Percentiles rank a stretch among this genome's conserved stretches.
These are phyloP conservation scores for Sebastes reedi DNA, from an alignment of 2,797 vertebrate genomes.

Conservation along the genomic window DNA sequence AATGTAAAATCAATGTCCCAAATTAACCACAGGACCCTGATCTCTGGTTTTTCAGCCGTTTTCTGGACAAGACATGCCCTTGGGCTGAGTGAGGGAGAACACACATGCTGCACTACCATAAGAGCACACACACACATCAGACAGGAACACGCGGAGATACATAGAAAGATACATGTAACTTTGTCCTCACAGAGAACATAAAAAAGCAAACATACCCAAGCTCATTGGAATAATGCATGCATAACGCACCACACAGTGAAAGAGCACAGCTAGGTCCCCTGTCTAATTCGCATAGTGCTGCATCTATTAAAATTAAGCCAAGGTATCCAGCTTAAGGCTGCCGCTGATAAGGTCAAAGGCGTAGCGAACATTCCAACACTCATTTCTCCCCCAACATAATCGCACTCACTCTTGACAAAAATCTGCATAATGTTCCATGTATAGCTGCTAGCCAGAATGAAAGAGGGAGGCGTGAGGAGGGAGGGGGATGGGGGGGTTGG, in stretches of 20 bases:
- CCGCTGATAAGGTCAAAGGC: constrained; percentile 79
- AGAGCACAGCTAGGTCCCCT: constrained; percentile 51
- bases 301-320: constrained; percentile 75
- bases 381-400: constrained; percentile 73
- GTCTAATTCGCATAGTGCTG: constrained; percentile 74
- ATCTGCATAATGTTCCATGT: constrained; percentile 77
- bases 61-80: constrained; percentile 62
- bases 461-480: constrained; percentile 43
- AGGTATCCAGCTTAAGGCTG: constrained; percentile 73
- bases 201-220: constrained; percentile 17
- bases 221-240: constrained; percentile 63
- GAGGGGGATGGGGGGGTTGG: rapidly evolving
- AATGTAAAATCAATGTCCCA: constrained; percentile 85
- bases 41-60: constrained; percentile 57
- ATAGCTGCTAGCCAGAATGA: constrained; percentile 70
- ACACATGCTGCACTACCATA: constrained; percentile 34
- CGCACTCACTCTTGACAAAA: constrained; percentile 69
- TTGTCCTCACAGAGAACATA: background rate
- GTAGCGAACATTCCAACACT: constrained; percentile 73
- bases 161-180: constrained; percentile 8
- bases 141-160: constrained; percentile 1
- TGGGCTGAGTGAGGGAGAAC: constrained; percentile 59
- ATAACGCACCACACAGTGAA: constrained; percentile 14
- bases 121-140: background rate
- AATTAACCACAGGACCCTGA: constrained; percentile 79